Base-by-base conservation (phyloP, 2,113 vertebrate genomes). In the Hucho hucho region DNA sequence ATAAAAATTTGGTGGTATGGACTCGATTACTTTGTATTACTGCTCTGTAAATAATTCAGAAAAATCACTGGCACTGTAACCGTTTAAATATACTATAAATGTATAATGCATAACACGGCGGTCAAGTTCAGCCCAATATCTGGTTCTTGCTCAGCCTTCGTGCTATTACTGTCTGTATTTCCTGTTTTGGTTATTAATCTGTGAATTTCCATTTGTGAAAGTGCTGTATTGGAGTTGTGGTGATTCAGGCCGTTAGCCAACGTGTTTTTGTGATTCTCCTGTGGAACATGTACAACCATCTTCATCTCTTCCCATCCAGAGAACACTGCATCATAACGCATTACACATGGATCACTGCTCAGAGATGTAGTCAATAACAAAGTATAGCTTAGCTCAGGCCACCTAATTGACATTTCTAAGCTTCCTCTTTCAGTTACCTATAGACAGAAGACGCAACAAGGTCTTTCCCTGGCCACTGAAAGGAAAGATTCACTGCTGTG, bases 191-290 rank as follows among this genome's bases (percentile, higher is more conserved):
- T 43, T 43, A 61, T 61, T 61, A n/a, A 61, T 61, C 58, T 61
- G 58, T 61, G 58, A 61, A 22, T 61, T 61, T 66, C 26, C 64
- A 66, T n/a, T 29, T 66, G 22, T 65, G 61, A 65, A 65, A 28
- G 13, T 29, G 12, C 64, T 16, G 26, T 24, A 26, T 65, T 25
- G 29, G 26, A 61, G 2, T 24, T n/a, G 6, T 65, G 6, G 22
- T 65, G 64, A 25, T 65, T 61, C n/a, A 61, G 58, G 6, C 6
- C 18, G 7, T 61, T 3, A 61, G 7, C 7, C 37, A 43, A 43
- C 9, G 2, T 43, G 9, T 61, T n/a, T 61, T 22, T 61, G n/a
- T 22, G n/a, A 11, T 16, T 22, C 7, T 61, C 58, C 18, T 61
- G 58, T 61, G 20, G n/a, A 61, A 61, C 58, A 24, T n/a, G 58